Evolutionary conservation across 2,888 invertebrate species (phyloP), one percentile per base, ranked within the genome.

Genomic region (Sinopyrophorus schimmeli): DNA sequence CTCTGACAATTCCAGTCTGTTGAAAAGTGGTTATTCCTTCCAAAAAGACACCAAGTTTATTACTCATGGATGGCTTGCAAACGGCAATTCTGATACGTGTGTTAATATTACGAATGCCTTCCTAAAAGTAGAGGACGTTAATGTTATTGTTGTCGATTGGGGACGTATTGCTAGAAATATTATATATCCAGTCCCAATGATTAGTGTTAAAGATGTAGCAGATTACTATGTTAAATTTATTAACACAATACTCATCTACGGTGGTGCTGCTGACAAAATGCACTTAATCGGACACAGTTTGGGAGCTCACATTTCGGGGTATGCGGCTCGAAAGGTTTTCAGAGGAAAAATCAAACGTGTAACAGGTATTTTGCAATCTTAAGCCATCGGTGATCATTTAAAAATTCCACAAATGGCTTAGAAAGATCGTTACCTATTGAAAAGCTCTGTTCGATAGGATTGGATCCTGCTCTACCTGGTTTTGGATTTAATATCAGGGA

Each of bases 391-490:
- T n/a, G n/a, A n/a, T 7, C n/a, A 11, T 18, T 17, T 20, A 12
- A 6, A 4, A 5, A 6, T 15, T 6, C 5, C 5, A 12, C 5
- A 14, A 10, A 5, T 31, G 7, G 17, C 26, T 46, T 11, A 14
- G 28, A n/a, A n/a, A n/a, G n/a, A n/a, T n/a, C n/a, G n/a, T n/a
- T n/a, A n/a, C n/a, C n/a, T n/a, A n/a, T n/a, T n/a, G n/a, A n/a
- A n/a, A n/a, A n/a, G n/a, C n/a, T n/a, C n/a, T n/a, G n/a, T n/a
- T n/a, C n/a, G n/a, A n/a, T 47, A 75, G 80, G 83, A 1, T 64
- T 84, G 24, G 84, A 84, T 67, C 84, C 84, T 3, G 84, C 84
- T 0, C 68, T 82, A 57, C 84, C 84, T 1, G 70, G 83, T 11
- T 84, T 82, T 61, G 74, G 77, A 3, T 76, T 76, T 27, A 65